Percentiles rank a stretch among this genome's conserved stretches.
Evolutionary conservation across 2,113 vertebrate genomes (phyloP).

Genomic region (Bubo blakistoni): DNA sequence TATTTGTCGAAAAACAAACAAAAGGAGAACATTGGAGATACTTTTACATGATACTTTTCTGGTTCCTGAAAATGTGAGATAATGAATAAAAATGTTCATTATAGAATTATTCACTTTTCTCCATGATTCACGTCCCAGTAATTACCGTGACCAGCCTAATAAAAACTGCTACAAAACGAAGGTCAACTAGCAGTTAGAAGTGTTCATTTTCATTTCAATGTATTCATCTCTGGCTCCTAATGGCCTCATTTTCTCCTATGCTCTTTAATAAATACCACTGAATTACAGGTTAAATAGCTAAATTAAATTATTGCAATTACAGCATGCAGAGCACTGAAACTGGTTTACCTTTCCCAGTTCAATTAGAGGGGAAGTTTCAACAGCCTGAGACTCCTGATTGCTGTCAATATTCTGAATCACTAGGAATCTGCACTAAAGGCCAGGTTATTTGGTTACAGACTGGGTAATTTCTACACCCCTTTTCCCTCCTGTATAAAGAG

Average conservation of each 20-base stretch:
- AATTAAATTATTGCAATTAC: constrained; percentile 99
- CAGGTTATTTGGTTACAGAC: constrained; percentile 57
- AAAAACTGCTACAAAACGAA: constrained; percentile 95
- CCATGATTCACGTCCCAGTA: constrained; percentile 92
- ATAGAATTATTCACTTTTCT: constrained; percentile 92
- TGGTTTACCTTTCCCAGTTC: constrained; percentile 90
- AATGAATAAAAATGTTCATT: constrained; percentile 97
- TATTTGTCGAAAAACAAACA: constrained; percentile 73
- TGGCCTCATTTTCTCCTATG: constrained; percentile 97
- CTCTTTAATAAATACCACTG: constrained; percentile 99
- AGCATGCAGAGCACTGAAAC: constrained; percentile 82
- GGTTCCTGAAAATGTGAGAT: constrained; percentile 80
- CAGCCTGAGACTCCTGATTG: constrained; percentile 80
- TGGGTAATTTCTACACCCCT: constrained; percentile 19
- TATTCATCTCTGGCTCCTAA: constrained; percentile 98
- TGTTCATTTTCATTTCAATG: constrained; percentile 99
- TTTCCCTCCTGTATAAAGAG: constrained; percentile 2
- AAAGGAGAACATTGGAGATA: constrained; percentile 20
- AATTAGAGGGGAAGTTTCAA: constrained; percentile 86
- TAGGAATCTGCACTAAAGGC: constrained; percentile 34
- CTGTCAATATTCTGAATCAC: constrained; percentile 77
- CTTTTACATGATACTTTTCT: constrained; percentile 51
- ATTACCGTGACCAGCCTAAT: constrained; percentile 95
- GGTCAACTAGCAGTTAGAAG: constrained; percentile 99
- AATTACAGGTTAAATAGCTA: constrained; percentile 99